Base-by-base conservation (phyloP, 2,113 vertebrate species). In the Crotalus tigris region DNA sequence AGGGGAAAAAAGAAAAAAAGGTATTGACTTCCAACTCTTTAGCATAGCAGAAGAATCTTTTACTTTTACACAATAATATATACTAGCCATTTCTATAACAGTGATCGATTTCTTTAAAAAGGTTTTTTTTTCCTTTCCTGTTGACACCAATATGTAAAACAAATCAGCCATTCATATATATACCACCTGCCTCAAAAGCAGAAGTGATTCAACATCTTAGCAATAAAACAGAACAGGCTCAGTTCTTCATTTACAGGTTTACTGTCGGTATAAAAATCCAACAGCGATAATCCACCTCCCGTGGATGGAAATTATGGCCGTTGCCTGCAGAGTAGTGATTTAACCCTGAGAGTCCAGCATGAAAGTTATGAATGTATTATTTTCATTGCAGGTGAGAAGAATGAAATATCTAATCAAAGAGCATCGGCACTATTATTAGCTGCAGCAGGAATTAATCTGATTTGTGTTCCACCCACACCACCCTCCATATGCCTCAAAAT, bases 241-340 rank as follows among this genome's bases (percentile, higher is more conserved):
- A 0, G 6, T 92, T 94, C 75, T 94, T 92, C 33, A 96, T 89
- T 93, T 94, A 69, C 91, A 97, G 95, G 24, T 10, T 17, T 4
- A 0, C 55, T 87, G 55, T 90, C 93, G 90, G 61, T 44, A 85
- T 33, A 87, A 96, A 96, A 93, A 17, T 59, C 15, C 95, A 93
- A 11, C 29, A 54, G 1, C 54, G 23, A 0, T 93, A 92, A 94
- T 92, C 57, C 87, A 26, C 23, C 8, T 46, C 39, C 91, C 59
- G 44, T 1, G 0, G 54, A 6, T 90, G 33, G 94, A 95, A 96
- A 95, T 95, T 90, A n/a, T 54, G 33, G 26, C 54, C 29, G 5
- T 88, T 91, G 85, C 13, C 54, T 90, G 91, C 26, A 94, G 9
- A 24, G 49, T 33, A 93, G 21, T 5, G 81, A 12, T 94, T 94